Base-by-base conservation (phyloP, 2,113 vertebrate genomes). In the Arothron firmamentum region DNA sequence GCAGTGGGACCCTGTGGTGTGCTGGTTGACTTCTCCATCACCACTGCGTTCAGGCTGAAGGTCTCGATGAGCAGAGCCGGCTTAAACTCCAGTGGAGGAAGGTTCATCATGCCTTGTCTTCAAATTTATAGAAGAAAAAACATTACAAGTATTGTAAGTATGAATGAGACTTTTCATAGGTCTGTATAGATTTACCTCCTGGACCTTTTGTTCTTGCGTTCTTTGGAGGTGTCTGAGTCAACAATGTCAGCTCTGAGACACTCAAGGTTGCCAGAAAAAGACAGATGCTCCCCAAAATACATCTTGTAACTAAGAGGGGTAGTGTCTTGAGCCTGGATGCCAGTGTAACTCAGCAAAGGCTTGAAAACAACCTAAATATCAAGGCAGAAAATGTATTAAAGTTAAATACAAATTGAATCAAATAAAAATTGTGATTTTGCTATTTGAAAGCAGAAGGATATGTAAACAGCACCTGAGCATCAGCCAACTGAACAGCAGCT, bases 211-310 rank as follows among this genome's bases (percentile, higher is more conserved):
- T 92, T 94, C 82, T 93, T 97, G 42, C 96, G 92, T 46, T 96
- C 95, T 78, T 98, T 98, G 52, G 95, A 93, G 12, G 97, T 95
- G 74, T 99, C 97, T 0, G 97, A 98, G 84, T 99, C 96, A 6
- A 98, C 97, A 38, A 99, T 99, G 78, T 99, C 97, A 31, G 96
- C 96, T 77, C 97, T 80, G 18, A 99, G 92, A 82, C 96, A 96
- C 78, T 98, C 95, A 25, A 99, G 81, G 52, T 95, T 94, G 41
- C 96, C 97, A 17, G 96, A 98, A 78, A 99, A 98, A 2, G 97
- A 99, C 64, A 99, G 88, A 66, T 99, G 93, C 73, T 98, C 96
- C 52, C 97, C 97, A 0, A 98, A 98, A 82, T 99, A 97, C 97
- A 97, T 96, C 77, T 94, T 93, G 80, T 98, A 99, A 84, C 94